A percentile compares a stretch with the other conserved stretches of the same genome.
phyloP scores from a whole-genome alignment of 2,888 invertebrate genomes.

The Agriotes lineatus region DNA sequence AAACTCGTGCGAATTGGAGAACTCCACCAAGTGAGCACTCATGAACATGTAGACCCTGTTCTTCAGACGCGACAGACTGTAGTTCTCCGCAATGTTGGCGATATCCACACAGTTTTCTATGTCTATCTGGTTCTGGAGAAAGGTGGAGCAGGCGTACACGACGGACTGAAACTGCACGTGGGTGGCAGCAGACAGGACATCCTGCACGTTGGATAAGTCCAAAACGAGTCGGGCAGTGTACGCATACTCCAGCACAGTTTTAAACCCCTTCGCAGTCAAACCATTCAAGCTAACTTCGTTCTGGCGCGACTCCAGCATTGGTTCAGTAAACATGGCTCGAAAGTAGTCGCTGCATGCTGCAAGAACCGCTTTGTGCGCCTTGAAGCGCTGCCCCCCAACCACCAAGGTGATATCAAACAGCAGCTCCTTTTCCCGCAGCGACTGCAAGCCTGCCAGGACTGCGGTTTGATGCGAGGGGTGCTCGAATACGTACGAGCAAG shows the following conservation, averaged over 20 bases:
- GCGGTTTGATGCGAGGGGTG: conserved; percentile 71
- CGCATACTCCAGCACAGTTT: conserved; percentile 76
- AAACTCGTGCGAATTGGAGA: conserved; percentile 73
- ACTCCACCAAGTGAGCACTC: conserved; percentile 73
- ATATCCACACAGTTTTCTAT: conserved; percentile 81
- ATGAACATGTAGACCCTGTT: conserved; percentile 75
- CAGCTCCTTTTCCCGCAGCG: conserved; percentile 71
- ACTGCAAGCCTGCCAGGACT: conserved; percentile 73
- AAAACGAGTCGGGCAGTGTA: conserved; percentile 76
- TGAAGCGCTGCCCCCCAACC: conserved; percentile 74
- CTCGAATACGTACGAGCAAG: conserved; percentile 68
- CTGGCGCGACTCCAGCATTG: conserved; percentile 75
- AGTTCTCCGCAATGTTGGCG: conserved; percentile 77
- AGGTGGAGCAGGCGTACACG: conserved; percentile 76
- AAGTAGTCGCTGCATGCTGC: conserved; percentile 82
- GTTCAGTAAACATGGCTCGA: conserved; percentile 81
- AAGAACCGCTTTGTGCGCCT: conserved; percentile 78
- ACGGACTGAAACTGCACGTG: conserved; percentile 76
- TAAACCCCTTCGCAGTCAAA: conserved; percentile 75
- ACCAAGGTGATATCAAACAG: conserved; percentile 77
- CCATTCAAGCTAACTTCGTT: conserved; percentile 76
- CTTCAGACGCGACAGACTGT: conserved; percentile 72
- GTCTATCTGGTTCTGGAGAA: conserved; percentile 75
- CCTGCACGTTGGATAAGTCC: conserved; percentile 75
- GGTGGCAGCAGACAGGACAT: conserved; percentile 77